phyloP scores from a whole-genome alignment of 2,113 vertebrate species.

The Tricholaema leucomelas region DNA sequence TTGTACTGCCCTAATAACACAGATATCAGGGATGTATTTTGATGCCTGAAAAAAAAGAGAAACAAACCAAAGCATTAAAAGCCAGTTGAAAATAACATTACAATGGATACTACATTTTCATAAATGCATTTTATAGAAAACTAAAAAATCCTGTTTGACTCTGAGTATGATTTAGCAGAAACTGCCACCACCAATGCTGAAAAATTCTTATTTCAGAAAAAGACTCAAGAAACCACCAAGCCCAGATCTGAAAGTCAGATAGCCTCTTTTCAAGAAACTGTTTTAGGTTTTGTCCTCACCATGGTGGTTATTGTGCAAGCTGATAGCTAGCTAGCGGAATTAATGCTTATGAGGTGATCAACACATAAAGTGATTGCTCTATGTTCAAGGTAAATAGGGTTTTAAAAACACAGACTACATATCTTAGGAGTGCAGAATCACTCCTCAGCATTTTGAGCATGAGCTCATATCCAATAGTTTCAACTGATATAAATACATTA shows the following conservation, averaged over 20 bases:
- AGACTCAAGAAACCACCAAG: neutral
- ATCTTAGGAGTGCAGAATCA: neutral
- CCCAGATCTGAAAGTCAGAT: neutral
- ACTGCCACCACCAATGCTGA: neutral
- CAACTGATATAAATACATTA: neutral
- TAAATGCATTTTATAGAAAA: neutral
- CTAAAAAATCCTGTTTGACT: neutral
- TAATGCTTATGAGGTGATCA: neutral
- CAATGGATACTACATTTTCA: neutral
- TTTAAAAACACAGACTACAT: neutral
- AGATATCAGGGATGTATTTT: conserved; percentile 98
- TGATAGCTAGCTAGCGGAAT: neutral
- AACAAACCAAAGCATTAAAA: conserved; percentile 26
- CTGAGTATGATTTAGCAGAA: neutral
- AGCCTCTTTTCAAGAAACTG: neutral
- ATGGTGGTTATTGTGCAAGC: neutral
- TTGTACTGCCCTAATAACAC: conserved; percentile 96
- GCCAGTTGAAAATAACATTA: neutral
- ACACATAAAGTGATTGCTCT: neutral
- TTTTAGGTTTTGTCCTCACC: neutral
- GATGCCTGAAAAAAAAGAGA: conserved; percentile 85
- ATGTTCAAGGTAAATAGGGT: neutral
- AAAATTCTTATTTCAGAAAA: neutral
- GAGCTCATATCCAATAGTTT: neutral
- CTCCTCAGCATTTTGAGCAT: neutral